Evolutionary conservation across 2,113 vertebrate species (phyloP).

Genomic region (Tetrao urogallus): DNA sequence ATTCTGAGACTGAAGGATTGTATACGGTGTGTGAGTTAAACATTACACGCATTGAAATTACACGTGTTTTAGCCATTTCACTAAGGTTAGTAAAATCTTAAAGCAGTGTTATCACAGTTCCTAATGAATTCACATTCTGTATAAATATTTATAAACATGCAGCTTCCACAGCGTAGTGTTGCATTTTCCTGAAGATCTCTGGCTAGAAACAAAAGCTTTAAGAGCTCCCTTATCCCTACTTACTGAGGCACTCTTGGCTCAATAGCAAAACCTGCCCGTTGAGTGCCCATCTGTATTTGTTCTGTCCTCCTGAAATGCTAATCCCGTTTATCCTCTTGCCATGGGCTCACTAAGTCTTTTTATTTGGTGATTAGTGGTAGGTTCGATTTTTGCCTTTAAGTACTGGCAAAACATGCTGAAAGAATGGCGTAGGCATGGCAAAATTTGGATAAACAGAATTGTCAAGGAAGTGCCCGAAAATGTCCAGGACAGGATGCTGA

Average conservation of each 20-base stretch:
- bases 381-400: slow-evolving; percentile 31
- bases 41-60: background rate
- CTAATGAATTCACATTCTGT: background rate
- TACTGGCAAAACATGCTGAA: background rate
- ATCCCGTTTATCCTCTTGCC: background rate
- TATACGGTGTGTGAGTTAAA: background rate
- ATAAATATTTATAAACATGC: background rate
- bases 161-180: background rate
- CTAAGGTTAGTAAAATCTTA: background rate
- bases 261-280: background rate
- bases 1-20: background rate
- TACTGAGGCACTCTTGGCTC: background rate
- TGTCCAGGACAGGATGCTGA: background rate
- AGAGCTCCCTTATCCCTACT: background rate
- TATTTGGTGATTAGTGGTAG: slow-evolving; percentile 26
- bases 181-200: background rate
- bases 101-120: background rate
- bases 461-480: background rate
- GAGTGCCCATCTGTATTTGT: background rate
- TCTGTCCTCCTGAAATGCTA: background rate
- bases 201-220: background rate
- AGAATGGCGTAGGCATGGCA: background rate
- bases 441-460: background rate
- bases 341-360: slow-evolving; percentile 8
- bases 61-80: background rate